phyloP scores from a whole-genome alignment of 2,113 vertebrate species.

The Monopterus albus region DNA sequence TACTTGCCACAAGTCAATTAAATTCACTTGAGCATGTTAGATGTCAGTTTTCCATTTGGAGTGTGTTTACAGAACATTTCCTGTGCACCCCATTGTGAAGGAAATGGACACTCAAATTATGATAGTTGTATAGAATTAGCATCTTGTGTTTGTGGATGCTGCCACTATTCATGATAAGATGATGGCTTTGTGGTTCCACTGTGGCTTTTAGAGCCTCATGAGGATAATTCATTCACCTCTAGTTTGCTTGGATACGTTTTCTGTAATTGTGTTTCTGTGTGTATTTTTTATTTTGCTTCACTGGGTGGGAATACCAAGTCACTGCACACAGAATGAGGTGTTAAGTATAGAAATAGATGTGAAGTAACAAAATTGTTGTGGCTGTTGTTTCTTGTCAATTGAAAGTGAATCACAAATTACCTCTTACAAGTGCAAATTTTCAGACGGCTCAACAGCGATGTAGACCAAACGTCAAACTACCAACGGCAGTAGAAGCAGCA shows the following conservation, averaged over 20 bases:
- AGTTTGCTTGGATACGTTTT: constrained; percentile 44
- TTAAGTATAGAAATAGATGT: not conserved
- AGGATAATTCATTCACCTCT: too few species aligned
- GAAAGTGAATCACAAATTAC: constrained; percentile 51
- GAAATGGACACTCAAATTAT: constrained; percentile 52
- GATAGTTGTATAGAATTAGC: constrained; percentile 29
- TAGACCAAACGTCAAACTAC: constrained; percentile 17
- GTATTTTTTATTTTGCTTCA: constrained; percentile 35
- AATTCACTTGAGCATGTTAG: constrained; percentile 14
- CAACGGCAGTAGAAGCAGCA: not conserved
- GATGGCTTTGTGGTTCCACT: constrained; percentile 49
- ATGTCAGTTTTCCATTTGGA: constrained; percentile 34
- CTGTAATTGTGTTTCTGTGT: constrained; percentile 33
- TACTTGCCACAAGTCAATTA: constrained; percentile 12
- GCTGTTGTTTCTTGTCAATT: constrained; percentile 39
- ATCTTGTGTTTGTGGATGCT: constrained; percentile 39
- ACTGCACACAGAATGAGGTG: constrained; percentile 15
- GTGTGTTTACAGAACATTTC: constrained; percentile 18
- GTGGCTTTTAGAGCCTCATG: too few species aligned
- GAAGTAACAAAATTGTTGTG: constrained; percentile 42
- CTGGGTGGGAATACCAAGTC: constrained; percentile 23
- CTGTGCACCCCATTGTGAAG: constrained; percentile 25
- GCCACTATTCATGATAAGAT: constrained; percentile 45
- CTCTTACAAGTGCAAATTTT: constrained; percentile 29
- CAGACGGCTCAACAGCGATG: constrained; percentile 10